A percentile compares a stretch with the other conserved stretches of the same genome.
phyloP scores from a whole-genome alignment of 2,888 invertebrate species.

The Andrena praecox region DNA sequence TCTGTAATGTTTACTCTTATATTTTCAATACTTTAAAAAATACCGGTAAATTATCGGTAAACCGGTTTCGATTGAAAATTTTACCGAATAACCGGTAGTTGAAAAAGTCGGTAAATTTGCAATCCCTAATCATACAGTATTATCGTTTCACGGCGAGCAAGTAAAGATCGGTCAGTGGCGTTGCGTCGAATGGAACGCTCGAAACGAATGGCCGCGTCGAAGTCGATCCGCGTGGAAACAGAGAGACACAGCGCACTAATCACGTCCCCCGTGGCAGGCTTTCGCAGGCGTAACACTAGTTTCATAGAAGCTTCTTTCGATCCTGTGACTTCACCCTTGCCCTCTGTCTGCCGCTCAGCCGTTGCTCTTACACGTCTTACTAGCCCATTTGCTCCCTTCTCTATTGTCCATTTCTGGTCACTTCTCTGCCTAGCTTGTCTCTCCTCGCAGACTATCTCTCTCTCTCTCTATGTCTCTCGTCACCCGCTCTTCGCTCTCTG shows the following conservation, averaged over 20 bases:
- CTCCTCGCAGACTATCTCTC: constrained; percentile 12
- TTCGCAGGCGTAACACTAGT: constrained; percentile 52
- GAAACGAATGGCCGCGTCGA: neutral
- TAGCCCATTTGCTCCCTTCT: constrained; percentile 51
- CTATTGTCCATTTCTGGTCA: constrained; percentile 43
- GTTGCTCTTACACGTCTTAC: constrained; percentile 50
- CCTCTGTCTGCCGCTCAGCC: constrained; percentile 38
- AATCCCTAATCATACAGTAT: no score
- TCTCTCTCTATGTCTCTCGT: constrained; percentile 14
- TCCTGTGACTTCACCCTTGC: constrained; percentile 53
- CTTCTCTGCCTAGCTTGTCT: constrained; percentile 38
- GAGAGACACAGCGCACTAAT: constrained; percentile 22
- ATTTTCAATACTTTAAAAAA: no score
- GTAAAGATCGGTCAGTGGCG: neutral
- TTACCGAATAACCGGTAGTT: no score
- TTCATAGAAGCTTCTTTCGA: constrained; percentile 64
- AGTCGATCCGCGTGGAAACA: neutral
- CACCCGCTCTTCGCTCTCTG: constrained; percentile 11
- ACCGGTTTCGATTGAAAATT: no score
- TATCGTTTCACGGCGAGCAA: neutral
- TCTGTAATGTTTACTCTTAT: no score
- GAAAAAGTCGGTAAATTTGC: no score
- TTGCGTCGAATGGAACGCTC: constrained; percentile 12
- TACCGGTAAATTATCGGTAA: no score
- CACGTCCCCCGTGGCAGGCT: constrained; percentile 18